Evolutionary conservation across 2,888 invertebrate genomes (phyloP).

Genomic region (Philereme vetulata): DNA sequence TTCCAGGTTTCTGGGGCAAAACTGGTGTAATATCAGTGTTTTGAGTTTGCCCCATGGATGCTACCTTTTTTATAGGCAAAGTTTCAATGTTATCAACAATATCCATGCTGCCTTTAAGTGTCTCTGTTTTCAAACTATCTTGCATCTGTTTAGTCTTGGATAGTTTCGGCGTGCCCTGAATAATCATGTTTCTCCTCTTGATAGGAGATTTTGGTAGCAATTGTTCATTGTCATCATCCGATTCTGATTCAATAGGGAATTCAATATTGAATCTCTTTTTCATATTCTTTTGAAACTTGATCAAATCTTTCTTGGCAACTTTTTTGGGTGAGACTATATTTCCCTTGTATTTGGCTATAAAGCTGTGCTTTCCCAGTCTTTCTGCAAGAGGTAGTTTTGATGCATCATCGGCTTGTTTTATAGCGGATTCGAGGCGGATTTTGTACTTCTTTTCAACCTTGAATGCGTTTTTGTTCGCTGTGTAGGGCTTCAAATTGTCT

Average conservation of each 20-base stretch:
- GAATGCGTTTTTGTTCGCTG: conserved; percentile 46
- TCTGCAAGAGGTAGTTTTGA: conserved; percentile 52
- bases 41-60: background rate
- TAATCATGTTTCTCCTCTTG: conserved; percentile 46
- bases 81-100: background rate
- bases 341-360: conserved; percentile 71
- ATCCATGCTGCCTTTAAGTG: background rate
- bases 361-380: conserved; percentile 73
- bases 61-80: background rate
- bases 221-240: conserved; percentile 46
- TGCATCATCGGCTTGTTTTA: conserved; percentile 70
- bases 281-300: conserved; percentile 55
- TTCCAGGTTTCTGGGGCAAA: conserved; percentile 5
- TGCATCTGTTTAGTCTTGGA: conserved; percentile 22
- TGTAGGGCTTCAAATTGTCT: conserved; percentile 63
- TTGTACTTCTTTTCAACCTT: conserved; percentile 48
- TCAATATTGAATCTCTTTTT: conserved; percentile 62
- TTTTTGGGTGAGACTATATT: conserved; percentile 63
- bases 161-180: conserved; percentile 51
- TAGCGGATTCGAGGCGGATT: conserved; percentile 61
- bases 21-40: conserved; percentile 8
- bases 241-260: conserved; percentile 55
- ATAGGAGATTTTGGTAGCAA: conserved; percentile 19
- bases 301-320: conserved; percentile 52
- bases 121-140: background rate